Percentiles rank a stretch among this genome's conserved stretches.
Conservation (phyloP, 37 sponge, comb jelly and placozoan species). For the Ianthella basta region DNA sequence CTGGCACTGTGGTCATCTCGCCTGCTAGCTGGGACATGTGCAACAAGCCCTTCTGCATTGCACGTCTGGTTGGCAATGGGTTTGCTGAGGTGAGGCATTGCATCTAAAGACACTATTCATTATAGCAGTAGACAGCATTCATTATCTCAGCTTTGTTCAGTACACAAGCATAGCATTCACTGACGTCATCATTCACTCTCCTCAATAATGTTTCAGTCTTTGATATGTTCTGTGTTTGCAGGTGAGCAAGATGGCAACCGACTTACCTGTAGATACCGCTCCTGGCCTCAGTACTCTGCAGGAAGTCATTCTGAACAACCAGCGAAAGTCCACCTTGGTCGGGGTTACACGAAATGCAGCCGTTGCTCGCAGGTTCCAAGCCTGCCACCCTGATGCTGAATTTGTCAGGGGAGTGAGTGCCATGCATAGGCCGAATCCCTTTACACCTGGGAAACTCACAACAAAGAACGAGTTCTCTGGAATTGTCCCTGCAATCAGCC, state of each 20-base stretch:
- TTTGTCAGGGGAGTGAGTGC: not conserved
- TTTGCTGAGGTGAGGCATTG: not conserved
- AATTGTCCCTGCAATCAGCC: too few species aligned
- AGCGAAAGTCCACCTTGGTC: conserved; percentile 2
- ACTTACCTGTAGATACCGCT: not conserved
- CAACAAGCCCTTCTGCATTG: conserved; percentile 42
- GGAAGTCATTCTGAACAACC: conserved; percentile 7
- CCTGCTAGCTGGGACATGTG: conserved; percentile 79
- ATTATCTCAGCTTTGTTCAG: too few species aligned
- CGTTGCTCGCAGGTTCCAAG: not conserved
- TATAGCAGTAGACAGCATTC: too few species aligned
- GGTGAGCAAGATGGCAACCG: conserved; percentile 23
- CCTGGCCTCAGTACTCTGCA: not conserved
- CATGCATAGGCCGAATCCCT: too few species aligned
- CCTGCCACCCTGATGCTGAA: not conserved
- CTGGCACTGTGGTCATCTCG: conserved; percentile 85
- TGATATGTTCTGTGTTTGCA: not conserved
- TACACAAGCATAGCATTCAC: too few species aligned
- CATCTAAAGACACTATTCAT: too few species aligned
- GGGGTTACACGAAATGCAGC: conserved; percentile 14
- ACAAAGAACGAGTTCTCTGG: too few species aligned
- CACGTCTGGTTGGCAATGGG: conserved; percentile 31
- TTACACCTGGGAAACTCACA: too few species aligned
- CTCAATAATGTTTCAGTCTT: too few species aligned
- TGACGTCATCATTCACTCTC: too few species aligned